Percentiles rank a stretch among this genome's conserved stretches.
phyloP scores from a whole-genome alignment of 2,888 invertebrate species.

The Euplexia lucipara region DNA sequence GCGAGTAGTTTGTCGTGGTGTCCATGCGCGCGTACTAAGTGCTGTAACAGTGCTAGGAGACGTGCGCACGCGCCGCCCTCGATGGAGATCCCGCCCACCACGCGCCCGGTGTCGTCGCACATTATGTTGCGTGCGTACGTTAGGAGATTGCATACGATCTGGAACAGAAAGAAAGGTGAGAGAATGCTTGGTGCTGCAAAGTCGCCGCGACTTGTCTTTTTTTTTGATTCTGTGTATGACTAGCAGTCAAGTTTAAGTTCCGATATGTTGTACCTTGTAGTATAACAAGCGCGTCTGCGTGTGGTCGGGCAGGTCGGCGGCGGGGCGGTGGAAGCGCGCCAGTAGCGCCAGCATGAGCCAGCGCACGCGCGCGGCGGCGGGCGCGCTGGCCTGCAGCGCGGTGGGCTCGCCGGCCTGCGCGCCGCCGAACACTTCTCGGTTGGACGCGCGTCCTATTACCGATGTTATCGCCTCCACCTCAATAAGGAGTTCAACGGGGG shows the following conservation, averaged over 20 bases:
- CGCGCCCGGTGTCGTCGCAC: constrained; percentile 89
- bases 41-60: constrained; percentile 74
- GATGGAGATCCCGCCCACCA: constrained; percentile 83
- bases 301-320: constrained; percentile 62
- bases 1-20: constrained; percentile 79
- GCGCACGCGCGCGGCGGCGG: constrained; percentile 93
- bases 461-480: constrained; percentile 95
- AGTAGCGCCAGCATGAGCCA: constrained; percentile 94
- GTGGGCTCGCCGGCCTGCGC: constrained; percentile 63
- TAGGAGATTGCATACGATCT: constrained; percentile 94
- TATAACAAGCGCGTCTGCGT: constrained; percentile 63
- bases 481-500: constrained; percentile 92
- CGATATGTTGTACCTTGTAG: constrained; percentile 33
- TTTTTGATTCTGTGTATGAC: no score
- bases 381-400: constrained; percentile 84
- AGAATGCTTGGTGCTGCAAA: no score
- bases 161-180: constrained; percentile 44
- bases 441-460: constrained; percentile 93
- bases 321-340: constrained; percentile 91
- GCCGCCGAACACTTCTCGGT: constrained; percentile 84
- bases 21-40: constrained; percentile 69
- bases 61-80: constrained; percentile 75
- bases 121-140: constrained; percentile 93
- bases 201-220: no score
- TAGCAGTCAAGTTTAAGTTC: no score